These are phyloP conservation scores for Icerya purchasi DNA, from an alignment of 2,888 invertebrate genomes.

Conservation along the genomic window DNA sequence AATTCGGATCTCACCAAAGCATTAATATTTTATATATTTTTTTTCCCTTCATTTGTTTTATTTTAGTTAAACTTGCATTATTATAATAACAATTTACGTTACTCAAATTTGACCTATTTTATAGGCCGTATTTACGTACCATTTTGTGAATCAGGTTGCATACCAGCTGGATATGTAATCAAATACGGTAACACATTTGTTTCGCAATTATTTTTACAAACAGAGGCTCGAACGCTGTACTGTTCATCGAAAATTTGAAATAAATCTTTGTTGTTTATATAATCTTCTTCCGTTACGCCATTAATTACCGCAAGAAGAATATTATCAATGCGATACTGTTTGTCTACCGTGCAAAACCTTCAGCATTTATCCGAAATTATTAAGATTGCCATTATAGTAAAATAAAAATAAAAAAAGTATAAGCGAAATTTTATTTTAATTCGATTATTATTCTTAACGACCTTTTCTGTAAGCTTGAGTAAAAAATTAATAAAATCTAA, in stretches of 20 bases:
- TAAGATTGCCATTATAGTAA: not conserved
- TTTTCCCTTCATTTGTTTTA: too few species aligned
- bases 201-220: not conserved
- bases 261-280: slow-evolving; percentile 4
- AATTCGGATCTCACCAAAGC: too few species aligned
- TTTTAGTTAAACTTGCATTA: too few species aligned
- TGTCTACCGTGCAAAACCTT: slow-evolving; percentile 10
- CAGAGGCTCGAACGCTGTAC: not conserved
- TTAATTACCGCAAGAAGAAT: not conserved
- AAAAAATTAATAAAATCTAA: too few species aligned
- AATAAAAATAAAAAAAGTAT: not conserved
- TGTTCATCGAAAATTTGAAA: slow-evolving; percentile 2
- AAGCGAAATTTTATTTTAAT: not conserved
- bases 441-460: too few species aligned
- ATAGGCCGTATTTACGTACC: too few species aligned
- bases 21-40: too few species aligned
- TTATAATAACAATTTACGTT: too few species aligned
- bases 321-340: slow-evolving; percentile 8
- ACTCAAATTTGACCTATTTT: too few species aligned
- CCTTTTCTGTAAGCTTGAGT: too few species aligned
- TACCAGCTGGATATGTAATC: too few species aligned
- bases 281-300: slow-evolving; percentile 4
- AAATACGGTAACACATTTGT: not conserved
- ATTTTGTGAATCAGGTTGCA: too few species aligned
- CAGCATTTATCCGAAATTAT: not conserved